These are phyloP conservation scores for Malthinus seriepunctatus DNA, from an alignment of 2,888 invertebrate species.

Conservation along the genomic window DNA sequence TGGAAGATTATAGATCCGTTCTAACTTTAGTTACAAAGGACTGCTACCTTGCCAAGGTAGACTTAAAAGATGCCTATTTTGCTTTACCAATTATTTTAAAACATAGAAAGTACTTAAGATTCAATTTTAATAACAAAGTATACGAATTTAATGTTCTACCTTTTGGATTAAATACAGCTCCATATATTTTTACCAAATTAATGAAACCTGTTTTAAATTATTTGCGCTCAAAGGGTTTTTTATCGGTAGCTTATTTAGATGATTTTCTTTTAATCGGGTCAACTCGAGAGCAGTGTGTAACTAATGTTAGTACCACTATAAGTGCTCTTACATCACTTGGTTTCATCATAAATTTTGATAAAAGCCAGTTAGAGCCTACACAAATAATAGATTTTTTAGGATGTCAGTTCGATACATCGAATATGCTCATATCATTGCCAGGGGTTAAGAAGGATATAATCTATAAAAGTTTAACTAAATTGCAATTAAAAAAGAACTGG, in stretches of 20 bases:
- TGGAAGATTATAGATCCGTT: constrained; percentile 16
- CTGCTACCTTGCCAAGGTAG: constrained; percentile 15
- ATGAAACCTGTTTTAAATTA: constrained; percentile 20
- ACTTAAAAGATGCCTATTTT: constrained; percentile 27
- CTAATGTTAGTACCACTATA: constrained; percentile 9
- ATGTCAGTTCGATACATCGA: constrained; percentile 7
- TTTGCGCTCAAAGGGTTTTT: constrained; percentile 9
- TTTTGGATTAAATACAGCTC: constrained; percentile 24
- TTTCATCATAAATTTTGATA: constrained; percentile 19
- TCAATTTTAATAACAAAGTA: constrained; percentile 12
- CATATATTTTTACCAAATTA: constrained; percentile 28
- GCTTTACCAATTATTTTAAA: constrained; percentile 14
- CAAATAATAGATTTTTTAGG: constrained; percentile 12
- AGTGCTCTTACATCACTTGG: constrained; percentile 11
- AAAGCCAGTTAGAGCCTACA: constrained; percentile 11
- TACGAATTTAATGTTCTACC: constrained; percentile 28
- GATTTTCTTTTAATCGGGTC: constrained; percentile 16
- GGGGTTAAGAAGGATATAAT: not conserved
- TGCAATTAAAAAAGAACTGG: not conserved
- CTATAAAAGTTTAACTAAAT: not conserved
- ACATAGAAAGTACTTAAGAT: constrained; percentile 21
- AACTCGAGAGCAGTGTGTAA: not conserved
- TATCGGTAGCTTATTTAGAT: constrained; percentile 6
- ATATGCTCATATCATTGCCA: constrained; percentile 1
- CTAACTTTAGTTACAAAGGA: constrained; percentile 4